Evolutionary conservation across 2,113 vertebrate genomes (phyloP).

Genomic region (Bujurquina vittata): DNA sequence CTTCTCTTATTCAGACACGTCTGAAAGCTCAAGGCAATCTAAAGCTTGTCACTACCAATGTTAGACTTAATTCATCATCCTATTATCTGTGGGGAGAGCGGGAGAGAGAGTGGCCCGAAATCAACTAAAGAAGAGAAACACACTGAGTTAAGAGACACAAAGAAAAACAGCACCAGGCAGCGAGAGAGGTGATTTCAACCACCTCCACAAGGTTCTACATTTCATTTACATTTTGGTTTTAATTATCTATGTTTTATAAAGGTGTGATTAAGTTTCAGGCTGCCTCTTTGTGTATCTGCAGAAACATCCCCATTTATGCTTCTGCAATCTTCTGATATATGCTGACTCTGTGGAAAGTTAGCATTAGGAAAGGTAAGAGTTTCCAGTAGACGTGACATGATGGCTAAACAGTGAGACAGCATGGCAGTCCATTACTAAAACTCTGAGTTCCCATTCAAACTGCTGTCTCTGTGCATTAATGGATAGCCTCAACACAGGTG

Average conservation of each 20-base stretch:
- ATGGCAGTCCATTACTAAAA: conserved; percentile 67
- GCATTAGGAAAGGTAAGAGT: conserved; percentile 40
- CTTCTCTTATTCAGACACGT: conserved; percentile 40
- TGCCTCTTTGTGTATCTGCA: conserved; percentile 32
- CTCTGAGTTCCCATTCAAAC: conserved; percentile 41
- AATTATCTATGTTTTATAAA: not conserved
- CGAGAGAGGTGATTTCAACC: conserved; percentile 24
- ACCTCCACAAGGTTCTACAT: conserved; percentile 31
- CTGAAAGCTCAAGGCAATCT: conserved; percentile 60
- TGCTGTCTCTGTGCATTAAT: conserved; percentile 61
- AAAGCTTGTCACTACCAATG: conserved; percentile 65
- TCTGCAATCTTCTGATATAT: conserved; percentile 13
- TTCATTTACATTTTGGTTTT: conserved; percentile 38
- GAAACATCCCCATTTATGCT: conserved; percentile 27
- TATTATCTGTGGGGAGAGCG: conserved; percentile 52
- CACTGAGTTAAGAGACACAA: conserved; percentile 1
- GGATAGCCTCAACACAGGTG: conserved; percentile 39
- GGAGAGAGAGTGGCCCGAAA: conserved; percentile 5
- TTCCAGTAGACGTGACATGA: conserved; percentile 41
- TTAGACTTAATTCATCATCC: conserved; percentile 69
- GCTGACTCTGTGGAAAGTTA: conserved; percentile 39
- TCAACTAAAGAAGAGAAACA: conserved; percentile 33
- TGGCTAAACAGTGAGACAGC: conserved; percentile 53
- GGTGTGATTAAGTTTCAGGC: conserved; percentile 30
- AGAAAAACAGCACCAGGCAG: not conserved